Evolutionary conservation across 1,140 invertebrate species (phyloP).

Genomic region (Drosophila tristis): DNA sequence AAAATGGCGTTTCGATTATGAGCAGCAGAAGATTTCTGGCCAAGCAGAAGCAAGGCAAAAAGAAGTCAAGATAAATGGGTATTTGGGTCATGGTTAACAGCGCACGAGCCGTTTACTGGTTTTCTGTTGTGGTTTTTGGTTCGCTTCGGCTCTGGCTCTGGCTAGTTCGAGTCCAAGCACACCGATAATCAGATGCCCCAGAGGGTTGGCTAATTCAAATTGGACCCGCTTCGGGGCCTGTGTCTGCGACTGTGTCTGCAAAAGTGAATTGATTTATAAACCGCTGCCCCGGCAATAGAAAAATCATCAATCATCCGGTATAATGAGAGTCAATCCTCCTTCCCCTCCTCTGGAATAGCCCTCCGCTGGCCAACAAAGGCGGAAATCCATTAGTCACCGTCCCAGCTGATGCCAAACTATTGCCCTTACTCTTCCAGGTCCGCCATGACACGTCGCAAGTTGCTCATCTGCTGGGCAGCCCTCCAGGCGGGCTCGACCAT

Average conservation of each 20-base stretch:
- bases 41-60: constrained; percentile 34
- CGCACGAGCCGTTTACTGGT: constrained; percentile 70
- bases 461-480: constrained; percentile 67
- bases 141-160: constrained; percentile 17
- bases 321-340: constrained; percentile 47
- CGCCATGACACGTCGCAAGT: constrained; percentile 68
- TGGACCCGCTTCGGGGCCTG: constrained; percentile 47
- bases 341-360: no score
- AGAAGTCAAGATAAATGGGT: constrained; percentile 79
- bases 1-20: constrained; percentile 48
- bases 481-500: constrained; percentile 67
- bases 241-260: constrained; percentile 3
- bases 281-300: constrained; percentile 45
- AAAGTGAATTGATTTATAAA: constrained; percentile 40
- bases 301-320: constrained; percentile 68
- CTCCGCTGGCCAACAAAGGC: constrained; percentile 5
- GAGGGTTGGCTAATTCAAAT: constrained; percentile 75
- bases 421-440: neutral
- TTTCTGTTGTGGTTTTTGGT: constrained; percentile 45
- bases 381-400: constrained; percentile 1
- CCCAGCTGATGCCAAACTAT: constrained; percentile 12
- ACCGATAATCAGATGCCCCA: constrained; percentile 47
- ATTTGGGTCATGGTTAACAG: constrained; percentile 80
- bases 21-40: constrained; percentile 58
- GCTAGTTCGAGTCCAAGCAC: constrained; percentile 51